These are phyloP conservation scores for Megaptera novaeangliae DNA, from an alignment of 2,113 vertebrate species.

Conservation along the genomic window DNA sequence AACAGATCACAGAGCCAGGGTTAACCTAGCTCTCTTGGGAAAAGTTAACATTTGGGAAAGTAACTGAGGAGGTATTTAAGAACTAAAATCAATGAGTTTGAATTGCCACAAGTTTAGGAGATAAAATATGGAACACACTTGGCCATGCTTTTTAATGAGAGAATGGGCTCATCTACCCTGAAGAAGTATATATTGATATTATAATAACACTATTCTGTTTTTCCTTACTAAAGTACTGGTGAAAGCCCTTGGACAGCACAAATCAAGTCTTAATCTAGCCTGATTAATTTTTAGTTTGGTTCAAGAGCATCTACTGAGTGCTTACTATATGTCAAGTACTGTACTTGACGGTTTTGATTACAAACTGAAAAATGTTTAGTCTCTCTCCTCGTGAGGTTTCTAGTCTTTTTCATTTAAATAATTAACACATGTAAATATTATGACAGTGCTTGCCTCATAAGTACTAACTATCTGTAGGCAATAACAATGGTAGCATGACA, in stretches of 20 bases:
- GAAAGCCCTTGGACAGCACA: not conserved
- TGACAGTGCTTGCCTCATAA: not conserved
- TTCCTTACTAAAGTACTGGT: not conserved
- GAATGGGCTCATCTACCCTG: not conserved
- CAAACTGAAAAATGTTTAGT: not conserved
- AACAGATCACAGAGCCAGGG: not conserved
- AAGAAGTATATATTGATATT: not conserved
- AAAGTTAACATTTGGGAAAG: not conserved
- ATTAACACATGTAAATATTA: not conserved
- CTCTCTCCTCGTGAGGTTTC: not conserved
- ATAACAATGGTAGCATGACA: not conserved
- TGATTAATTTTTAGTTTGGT: not conserved
- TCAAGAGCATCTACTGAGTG: not conserved
- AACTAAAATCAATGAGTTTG: not conserved
- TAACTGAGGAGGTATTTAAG: not conserved
- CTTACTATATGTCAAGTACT: not conserved
- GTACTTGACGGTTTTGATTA: not conserved
- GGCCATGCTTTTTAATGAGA: not conserved
- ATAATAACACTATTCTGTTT: not conserved
- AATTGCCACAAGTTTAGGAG: not conserved
- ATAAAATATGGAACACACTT: not conserved
- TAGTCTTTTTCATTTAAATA: not conserved
- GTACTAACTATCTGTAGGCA: not conserved
- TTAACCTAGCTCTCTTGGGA: not conserved
- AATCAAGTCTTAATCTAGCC: not conserved